Percentiles rank a stretch among this genome's conserved stretches.
phyloP scores from a whole-genome alignment of 1,140 invertebrate genomes.

The Camponotus floridanus region DNA sequence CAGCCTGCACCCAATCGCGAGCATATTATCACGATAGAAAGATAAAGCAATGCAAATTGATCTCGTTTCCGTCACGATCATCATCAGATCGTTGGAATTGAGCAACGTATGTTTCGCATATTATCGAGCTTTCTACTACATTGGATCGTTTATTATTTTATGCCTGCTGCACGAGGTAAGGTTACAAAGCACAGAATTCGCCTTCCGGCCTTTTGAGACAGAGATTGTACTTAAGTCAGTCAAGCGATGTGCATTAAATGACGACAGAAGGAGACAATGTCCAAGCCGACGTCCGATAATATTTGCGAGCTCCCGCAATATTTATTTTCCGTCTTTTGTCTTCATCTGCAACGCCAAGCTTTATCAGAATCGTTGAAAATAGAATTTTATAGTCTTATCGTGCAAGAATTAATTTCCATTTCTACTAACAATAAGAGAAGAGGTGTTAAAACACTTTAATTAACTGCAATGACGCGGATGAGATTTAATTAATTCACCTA shows the following conservation, averaged over 20 bases:
- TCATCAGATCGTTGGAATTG: constrained; percentile 31
- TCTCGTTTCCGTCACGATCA: constrained; percentile 40
- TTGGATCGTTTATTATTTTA: constrained; percentile 71
- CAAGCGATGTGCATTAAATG: constrained; percentile 77
- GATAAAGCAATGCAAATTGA: constrained; percentile 19
- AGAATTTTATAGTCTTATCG: neutral
- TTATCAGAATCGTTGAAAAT: neutral
- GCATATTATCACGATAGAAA: constrained; percentile 8
- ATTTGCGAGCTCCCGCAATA: constrained; percentile 56
- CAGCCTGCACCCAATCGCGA: constrained; percentile 35
- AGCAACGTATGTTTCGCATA: constrained; percentile 22
- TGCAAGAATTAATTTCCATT: neutral
- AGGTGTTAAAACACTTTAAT: neutral
- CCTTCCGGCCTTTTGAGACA: constrained; percentile 63
- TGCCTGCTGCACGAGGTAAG: constrained; percentile 69
- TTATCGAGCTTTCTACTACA: neutral
- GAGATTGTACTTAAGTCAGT: constrained; percentile 78
- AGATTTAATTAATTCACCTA: constrained; percentile 84
- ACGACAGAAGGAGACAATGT: constrained; percentile 73
- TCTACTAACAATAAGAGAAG: neutral
- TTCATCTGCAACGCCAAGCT: constrained; percentile 70
- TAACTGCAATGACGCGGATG: neutral
- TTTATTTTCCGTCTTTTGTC: constrained; percentile 49
- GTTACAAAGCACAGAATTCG: constrained; percentile 71
- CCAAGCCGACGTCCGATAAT: constrained; percentile 71